Evolutionary conservation across 53 echinoderm and acorn worm species (phyloP), one percentile per base, ranked within the genome.

Genomic region (Mesocentrotus franciscanus): DNA sequence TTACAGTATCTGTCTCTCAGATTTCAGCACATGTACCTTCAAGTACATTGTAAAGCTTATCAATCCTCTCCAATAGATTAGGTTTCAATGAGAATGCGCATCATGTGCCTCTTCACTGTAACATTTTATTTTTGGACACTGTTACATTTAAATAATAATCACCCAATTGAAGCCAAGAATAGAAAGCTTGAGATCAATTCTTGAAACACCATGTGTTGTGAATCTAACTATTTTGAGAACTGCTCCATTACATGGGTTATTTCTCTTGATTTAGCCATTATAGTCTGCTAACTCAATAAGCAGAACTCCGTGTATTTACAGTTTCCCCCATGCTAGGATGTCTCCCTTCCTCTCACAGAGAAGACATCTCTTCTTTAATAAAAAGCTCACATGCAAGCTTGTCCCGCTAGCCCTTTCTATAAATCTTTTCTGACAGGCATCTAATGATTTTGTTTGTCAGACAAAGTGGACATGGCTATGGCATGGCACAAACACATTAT

Each of bases 401-500:
- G 84, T 84, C 18, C 3, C 20, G 18, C 56, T 57, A 56, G 14
- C 2, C 58, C 27, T 6, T 58, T 57, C n/a, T 26, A 87, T 56
- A 87, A 87, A 87, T 29, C 87, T 58, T 58, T 58, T 87, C 87
- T 87, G 87, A 87, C 87, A 87, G 17, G 56, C 56, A 87, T 27
- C 87, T 87, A 87, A 87, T 87, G 56, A 87, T 87, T 87, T 87
- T 87, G 87, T 87, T 87, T 58, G 57, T n/a, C 58, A 57, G 27
- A 29, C 58, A n/a, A 56, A 58, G 8, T 87, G 56, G 56, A 29
- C 58, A 58, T 87, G 87, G 87, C 58, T n/a, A 87, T 11, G 29
- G n/a, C 13, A 87, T 11, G 27, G 85, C 56, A 78, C 33, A 14
- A 34, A 34, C 16, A 78, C 12, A 64, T 15, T 20, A 62, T 64